phyloP scores from a whole-genome alignment of 2,797 vertebrate species.

The Sebastes vulpes region DNA sequence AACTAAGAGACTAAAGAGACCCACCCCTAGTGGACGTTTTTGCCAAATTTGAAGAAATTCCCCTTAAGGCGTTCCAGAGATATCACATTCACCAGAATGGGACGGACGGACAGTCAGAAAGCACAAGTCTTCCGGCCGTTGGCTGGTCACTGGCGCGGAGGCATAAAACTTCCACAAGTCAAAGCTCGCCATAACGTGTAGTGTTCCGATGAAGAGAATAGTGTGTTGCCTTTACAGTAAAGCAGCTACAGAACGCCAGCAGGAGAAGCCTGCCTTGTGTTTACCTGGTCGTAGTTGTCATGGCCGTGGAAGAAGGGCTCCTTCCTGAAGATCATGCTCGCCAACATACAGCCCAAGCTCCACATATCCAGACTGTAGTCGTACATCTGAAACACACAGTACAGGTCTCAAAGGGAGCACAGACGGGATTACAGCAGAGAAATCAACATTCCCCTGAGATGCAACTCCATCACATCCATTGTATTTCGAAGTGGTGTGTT shows the following conservation, averaged over 20 bases:
- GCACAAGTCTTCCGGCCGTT: too few relatives aligned
- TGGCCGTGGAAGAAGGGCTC: conserved; percentile 99
- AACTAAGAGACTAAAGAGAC: too few relatives aligned
- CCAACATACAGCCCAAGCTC: conserved; percentile 98
- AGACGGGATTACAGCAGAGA: neutral
- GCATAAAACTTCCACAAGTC: neutral
- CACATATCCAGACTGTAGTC: conserved; percentile 99
- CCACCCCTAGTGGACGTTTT: too few relatives aligned
- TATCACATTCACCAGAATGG: too few relatives aligned
- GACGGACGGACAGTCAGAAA: too few relatives aligned
- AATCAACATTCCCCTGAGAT: neutral
- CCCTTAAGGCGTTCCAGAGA: too few relatives aligned
- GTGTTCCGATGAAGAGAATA: neutral
- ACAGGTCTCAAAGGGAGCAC: neutral
- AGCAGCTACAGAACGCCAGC: neutral
- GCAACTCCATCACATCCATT: neutral
- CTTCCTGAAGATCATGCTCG: conserved; percentile 99
- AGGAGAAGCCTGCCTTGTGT: neutral
- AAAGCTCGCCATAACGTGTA: neutral
- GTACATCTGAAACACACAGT: conserved; percentile 89
- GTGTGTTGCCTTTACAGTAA: neutral
- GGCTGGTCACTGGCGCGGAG: too few relatives aligned
- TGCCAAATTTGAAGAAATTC: too few relatives aligned
- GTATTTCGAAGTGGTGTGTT: too few relatives aligned
- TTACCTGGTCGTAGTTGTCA: conserved; percentile 98